phyloP scores from a whole-genome alignment of 2,797 vertebrate genomes.

The Phalloptychus januarius region DNA sequence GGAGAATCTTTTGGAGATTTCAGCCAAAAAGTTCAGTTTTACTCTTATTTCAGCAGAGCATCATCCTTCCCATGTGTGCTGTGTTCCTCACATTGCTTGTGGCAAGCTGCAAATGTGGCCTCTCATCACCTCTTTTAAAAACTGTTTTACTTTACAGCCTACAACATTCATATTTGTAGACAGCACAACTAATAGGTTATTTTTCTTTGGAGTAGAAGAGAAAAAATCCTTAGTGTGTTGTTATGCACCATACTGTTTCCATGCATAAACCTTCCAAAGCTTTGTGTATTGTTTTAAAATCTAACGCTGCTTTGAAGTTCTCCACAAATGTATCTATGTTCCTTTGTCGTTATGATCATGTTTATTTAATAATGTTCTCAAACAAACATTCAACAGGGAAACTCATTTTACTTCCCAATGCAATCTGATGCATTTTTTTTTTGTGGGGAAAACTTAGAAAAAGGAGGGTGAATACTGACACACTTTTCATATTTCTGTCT shows the following conservation, averaged over 20 bases:
- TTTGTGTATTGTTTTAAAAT: background rate
- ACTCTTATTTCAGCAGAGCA: background rate
- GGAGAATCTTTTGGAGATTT: background rate
- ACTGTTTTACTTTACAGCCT: background rate
- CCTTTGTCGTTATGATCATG: background rate
- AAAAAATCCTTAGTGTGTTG: background rate
- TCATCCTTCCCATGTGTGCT: background rate
- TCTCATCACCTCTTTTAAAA: no score
- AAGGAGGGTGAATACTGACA: background rate
- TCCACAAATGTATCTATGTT: background rate
- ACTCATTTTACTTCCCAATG: background rate
- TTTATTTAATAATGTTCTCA: background rate
- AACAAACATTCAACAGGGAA: background rate
- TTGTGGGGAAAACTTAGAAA: background rate
- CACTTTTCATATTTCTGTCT: background rate
- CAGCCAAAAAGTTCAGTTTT: background rate
- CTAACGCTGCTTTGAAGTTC: background rate
- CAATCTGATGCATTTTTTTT: background rate
- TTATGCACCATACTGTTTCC: background rate
- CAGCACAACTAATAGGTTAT: background rate
- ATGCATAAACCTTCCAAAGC: no score
- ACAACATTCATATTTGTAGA: background rate
- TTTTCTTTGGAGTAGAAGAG: background rate
- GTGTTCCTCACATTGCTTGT: background rate
- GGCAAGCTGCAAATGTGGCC: no score